A percentile compares a stretch with the other conserved stretches of the same genome.
Evolutionary conservation across 2,888 invertebrate genomes (phyloP).

Genomic region (Stenodema calcarata): DNA sequence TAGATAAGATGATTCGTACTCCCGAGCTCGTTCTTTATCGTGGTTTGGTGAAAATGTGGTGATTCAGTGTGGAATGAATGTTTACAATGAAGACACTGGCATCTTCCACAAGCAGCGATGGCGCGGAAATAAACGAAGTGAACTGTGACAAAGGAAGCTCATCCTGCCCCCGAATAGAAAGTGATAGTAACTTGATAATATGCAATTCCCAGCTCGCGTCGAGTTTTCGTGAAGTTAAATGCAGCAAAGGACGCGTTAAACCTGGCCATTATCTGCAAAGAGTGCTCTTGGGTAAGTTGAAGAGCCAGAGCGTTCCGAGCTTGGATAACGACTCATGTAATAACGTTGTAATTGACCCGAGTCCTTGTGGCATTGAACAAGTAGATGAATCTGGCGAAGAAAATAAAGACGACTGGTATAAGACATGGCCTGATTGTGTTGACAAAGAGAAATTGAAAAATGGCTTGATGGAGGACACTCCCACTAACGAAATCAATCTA

Average conservation of each 20-base stretch:
- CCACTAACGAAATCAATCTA: background rate
- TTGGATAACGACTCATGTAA: conserved; percentile 51
- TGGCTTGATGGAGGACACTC: conserved; percentile 13
- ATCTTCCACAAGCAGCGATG: background rate
- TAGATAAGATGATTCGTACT: background rate
- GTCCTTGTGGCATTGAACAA: background rate
- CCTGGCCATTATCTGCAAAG: conserved; percentile 58
- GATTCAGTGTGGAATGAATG: background rate
- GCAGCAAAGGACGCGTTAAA: conserved; percentile 50
- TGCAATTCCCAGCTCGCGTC: conserved; percentile 58
- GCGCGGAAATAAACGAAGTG: background rate
- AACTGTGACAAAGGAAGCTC: background rate
- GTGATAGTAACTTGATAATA: conserved; percentile 56
- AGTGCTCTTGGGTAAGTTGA: conserved; percentile 56
- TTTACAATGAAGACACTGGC: conserved; percentile 6
- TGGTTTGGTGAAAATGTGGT: background rate
- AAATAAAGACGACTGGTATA: conserved; percentile 62
- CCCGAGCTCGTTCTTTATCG: background rate
- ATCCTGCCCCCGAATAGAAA: background rate
- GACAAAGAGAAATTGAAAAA: conserved; percentile 58
- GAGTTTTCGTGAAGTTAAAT: conserved; percentile 57
- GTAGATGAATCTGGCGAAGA: conserved; percentile 20
- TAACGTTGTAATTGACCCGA: background rate
- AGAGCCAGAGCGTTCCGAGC: conserved; percentile 63
- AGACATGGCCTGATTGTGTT: conserved; percentile 65